Conservation (phyloP, 2,888 invertebrate genomes). For the Bombylius discolor region DNA sequence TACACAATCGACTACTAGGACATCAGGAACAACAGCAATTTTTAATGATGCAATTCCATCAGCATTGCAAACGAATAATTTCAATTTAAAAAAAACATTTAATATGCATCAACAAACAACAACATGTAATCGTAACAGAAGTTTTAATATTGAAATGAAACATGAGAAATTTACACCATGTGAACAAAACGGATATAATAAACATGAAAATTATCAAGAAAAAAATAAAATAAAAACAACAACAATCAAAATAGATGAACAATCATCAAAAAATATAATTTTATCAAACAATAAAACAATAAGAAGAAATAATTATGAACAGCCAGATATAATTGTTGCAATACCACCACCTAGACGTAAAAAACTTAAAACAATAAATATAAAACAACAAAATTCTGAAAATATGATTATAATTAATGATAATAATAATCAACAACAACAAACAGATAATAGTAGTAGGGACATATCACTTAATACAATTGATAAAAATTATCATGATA, state of each 20-base stretch:
- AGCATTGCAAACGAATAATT: too few relatives aligned
- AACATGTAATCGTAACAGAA: conserved; percentile 2
- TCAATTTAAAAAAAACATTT: too few relatives aligned
- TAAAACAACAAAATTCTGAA: neutral
- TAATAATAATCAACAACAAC: neutral
- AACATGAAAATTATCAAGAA: too few relatives aligned
- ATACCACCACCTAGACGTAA: neutral
- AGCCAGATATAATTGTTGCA: neutral
- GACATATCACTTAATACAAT: conserved; percentile 5
- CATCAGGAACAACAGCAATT: too few relatives aligned
- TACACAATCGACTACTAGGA: too few relatives aligned
- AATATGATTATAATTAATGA: too few relatives aligned
- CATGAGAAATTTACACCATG: conserved; percentile 15
- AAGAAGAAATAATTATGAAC: neutral
- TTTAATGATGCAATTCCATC: too few relatives aligned
- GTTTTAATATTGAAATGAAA: conserved; percentile 7
- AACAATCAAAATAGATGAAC: neutral
- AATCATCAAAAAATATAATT: too few relatives aligned
- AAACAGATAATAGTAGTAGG: neutral
- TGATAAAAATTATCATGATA: neutral
- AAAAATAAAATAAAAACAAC: neutral
- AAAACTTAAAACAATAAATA: neutral
- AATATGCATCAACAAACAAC: too few relatives aligned
- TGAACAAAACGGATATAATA: neutral
- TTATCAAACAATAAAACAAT: neutral